Evolutionary conservation across 35 echinoderm and acorn worm species (phyloP).

Genomic region (Anneissia japonica): DNA sequence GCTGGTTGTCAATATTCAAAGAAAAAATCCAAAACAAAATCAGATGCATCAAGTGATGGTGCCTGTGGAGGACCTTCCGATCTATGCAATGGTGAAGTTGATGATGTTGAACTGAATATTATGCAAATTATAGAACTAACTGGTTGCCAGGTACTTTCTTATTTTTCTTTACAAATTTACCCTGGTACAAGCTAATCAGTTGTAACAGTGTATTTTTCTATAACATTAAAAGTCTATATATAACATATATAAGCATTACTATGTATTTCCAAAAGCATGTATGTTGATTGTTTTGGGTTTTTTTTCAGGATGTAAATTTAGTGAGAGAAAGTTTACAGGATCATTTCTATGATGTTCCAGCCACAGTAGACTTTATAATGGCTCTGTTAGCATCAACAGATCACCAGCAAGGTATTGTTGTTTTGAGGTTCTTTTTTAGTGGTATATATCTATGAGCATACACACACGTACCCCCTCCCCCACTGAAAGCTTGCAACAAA

Average conservation of each 20-base stretch:
- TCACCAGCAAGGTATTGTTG: not conserved
- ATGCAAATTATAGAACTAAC: slow-evolving; percentile 71
- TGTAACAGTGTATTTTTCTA: not conserved
- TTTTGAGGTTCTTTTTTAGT: not conserved
- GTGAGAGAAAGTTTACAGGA: slow-evolving; percentile 59
- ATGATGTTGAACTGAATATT: slow-evolving; percentile 42
- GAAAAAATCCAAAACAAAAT: not conserved
- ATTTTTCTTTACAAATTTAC: not conserved
- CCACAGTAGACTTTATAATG: slow-evolving; percentile 59
- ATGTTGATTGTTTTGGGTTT: not conserved
- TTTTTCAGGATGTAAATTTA: slow-evolving; percentile 58
- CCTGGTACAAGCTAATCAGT: not conserved
- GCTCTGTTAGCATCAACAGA: slow-evolving; percentile 11
- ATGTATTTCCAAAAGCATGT: not conserved
- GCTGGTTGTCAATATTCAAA: not conserved
- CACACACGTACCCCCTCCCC: too few relatives aligned
- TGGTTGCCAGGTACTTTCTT: slow-evolving; percentile 67
- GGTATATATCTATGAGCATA: too few relatives aligned
- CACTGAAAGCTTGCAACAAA: too few relatives aligned
- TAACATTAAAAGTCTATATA: not conserved
- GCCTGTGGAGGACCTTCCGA: slow-evolving; percentile 17
- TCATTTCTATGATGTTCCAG: slow-evolving; percentile 51
- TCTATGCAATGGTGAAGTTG: slow-evolving; percentile 9
- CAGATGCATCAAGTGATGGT: not conserved
- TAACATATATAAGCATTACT: not conserved